phyloP scores from a whole-genome alignment of 1,140 invertebrate genomes.

The Aporrectodea caliginosa region DNA sequence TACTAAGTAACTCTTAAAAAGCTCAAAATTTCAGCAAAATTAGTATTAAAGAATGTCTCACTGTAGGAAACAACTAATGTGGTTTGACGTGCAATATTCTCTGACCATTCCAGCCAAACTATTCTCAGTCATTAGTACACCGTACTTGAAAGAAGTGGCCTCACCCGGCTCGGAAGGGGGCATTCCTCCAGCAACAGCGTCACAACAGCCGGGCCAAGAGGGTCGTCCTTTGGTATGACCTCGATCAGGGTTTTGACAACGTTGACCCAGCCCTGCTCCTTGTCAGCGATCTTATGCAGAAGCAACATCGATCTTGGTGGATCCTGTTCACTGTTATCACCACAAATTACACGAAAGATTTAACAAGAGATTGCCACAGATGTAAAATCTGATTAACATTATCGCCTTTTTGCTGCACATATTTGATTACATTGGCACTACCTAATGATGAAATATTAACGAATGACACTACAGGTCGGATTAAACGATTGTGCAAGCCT shows the following conservation, averaged over 20 bases:
- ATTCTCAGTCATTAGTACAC: background rate
- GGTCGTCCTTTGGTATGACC: slow-evolving; percentile 79
- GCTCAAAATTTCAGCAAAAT: background rate
- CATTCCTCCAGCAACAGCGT: slow-evolving; percentile 85
- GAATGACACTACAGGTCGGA: too few relatives aligned
- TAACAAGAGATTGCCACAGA: too few relatives aligned
- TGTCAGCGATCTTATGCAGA: slow-evolving; percentile 80
- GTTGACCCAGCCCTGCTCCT: slow-evolving; percentile 84
- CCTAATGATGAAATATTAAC: too few relatives aligned
- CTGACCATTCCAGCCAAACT: background rate
- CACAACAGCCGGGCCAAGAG: slow-evolving; percentile 84
- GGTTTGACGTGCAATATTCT: background rate
- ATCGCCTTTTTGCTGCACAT: too few relatives aligned
- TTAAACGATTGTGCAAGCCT: too few relatives aligned
- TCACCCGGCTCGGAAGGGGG: slow-evolving; percentile 79
- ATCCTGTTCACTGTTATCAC: slow-evolving; percentile 74
- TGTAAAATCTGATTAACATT: too few relatives aligned
- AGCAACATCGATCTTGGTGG: slow-evolving; percentile 76
- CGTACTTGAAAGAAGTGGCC: background rate
- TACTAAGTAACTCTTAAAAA: background rate
- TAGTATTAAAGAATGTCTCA: slow-evolving; percentile 7
- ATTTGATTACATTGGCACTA: too few relatives aligned
- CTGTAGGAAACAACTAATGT: background rate
- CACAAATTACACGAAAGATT: too few relatives aligned
- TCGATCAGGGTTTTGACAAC: slow-evolving; percentile 82